phyloP scores from a whole-genome alignment of 2,888 invertebrate genomes.

The Notodonta dromedarius region DNA sequence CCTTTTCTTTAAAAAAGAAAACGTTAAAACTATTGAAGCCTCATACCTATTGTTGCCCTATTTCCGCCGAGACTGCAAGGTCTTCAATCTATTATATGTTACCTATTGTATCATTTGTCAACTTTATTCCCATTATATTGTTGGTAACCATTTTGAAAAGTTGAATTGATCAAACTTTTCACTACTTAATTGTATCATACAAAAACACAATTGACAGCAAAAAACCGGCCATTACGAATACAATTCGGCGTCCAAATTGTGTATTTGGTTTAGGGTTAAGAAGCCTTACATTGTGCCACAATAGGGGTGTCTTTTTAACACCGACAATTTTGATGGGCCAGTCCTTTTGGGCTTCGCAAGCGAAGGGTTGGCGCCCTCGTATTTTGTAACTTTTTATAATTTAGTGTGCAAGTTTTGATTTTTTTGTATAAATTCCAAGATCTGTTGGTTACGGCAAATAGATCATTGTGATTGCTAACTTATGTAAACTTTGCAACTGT shows the following conservation, averaged over 20 bases:
- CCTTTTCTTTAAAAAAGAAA: conserved; percentile 2
- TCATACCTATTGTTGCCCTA: not conserved
- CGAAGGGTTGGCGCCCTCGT: conserved; percentile 68
- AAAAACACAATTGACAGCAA: conserved; percentile 56
- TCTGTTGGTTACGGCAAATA: not conserved
- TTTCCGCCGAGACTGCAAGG: not conserved
- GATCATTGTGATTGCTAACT: too few species aligned
- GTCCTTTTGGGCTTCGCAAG: conserved; percentile 57
- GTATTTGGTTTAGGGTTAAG: conserved; percentile 77
- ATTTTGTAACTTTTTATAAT: conserved; percentile 28
- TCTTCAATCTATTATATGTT: conserved; percentile 13
- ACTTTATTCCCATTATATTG: conserved; percentile 20
- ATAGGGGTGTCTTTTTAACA: conserved; percentile 80
- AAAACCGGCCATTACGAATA: conserved; percentile 68
- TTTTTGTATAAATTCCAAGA: conserved; percentile 10
- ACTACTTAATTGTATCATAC: conserved; percentile 48
- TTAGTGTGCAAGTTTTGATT: conserved; percentile 24
- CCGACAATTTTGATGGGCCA: conserved; percentile 70
- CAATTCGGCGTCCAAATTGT: conserved; percentile 75
- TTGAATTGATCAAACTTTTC: conserved; percentile 44
- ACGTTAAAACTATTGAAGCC: conserved; percentile 1
- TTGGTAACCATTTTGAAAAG: conserved; percentile 36
- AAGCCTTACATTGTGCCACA: conserved; percentile 73
- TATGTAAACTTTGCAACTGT: too few species aligned
- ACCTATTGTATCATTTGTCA: conserved; percentile 24